A percentile compares a stretch with the other conserved stretches of the same genome.
Conservation (phyloP, 2,888 invertebrate species). For the Synergus umbraculus region DNA sequence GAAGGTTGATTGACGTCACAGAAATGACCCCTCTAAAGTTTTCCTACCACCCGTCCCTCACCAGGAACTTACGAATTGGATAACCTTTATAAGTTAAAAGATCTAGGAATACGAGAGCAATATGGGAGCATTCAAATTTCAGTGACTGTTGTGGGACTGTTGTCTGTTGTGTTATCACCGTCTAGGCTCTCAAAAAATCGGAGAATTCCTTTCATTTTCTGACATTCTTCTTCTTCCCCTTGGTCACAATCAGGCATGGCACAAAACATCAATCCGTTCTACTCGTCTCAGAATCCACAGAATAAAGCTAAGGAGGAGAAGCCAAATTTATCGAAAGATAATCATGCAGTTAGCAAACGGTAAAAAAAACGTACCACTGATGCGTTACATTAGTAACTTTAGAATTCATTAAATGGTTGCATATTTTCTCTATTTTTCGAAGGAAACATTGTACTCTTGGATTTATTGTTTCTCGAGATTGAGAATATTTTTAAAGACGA, state of each 20-base stretch:
- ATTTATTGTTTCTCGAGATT: slow-evolving; percentile 36
- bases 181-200: neutral
- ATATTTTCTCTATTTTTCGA: neutral
- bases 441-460: neutral
- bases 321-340: slow-evolving; percentile 85
- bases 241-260: slow-evolving; percentile 81
- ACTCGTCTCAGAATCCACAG: slow-evolving; percentile 85
- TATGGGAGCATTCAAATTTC: slow-evolving; percentile 71
- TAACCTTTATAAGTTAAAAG: too few species aligned
- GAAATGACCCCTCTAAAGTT: too few species aligned
- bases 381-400: neutral
- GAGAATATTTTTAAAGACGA: neutral
- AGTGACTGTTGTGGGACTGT: slow-evolving; percentile 66
- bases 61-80: too few species aligned
- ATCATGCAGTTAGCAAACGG: slow-evolving; percentile 95
- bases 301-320: slow-evolving; percentile 90
- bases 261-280: slow-evolving; percentile 91
- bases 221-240: neutral
- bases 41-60: too few species aligned
- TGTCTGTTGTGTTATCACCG: neutral
- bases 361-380: slow-evolving; percentile 71
- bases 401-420: neutral
- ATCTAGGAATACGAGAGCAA: too few species aligned
- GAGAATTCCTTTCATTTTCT: slow-evolving; percentile 22
- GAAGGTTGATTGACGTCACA: too few species aligned